Percentiles rank a stretch among this genome's conserved stretches.
These are phyloP conservation scores for Heterohyrax brucei DNA, from an alignment of 2,797 vertebrate genomes.

Conservation along the genomic window DNA sequence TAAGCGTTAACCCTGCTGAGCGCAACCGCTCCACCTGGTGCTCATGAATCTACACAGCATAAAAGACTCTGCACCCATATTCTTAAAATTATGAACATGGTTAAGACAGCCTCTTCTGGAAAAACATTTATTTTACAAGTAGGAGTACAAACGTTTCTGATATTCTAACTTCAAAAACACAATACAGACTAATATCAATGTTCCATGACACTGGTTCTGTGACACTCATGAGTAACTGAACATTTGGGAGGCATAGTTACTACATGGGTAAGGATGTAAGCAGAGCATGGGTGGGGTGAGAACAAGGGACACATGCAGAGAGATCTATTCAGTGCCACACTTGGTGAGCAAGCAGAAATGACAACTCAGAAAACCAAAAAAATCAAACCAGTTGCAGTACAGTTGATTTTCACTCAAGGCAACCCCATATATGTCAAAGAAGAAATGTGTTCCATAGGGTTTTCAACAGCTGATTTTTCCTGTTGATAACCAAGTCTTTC, in stretches of 20 bases:
- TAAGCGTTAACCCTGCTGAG: background rate
- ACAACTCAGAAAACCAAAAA: too few relatives aligned
- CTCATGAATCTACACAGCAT: background rate
- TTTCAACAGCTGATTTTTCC: too few relatives aligned
- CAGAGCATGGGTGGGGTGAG: background rate
- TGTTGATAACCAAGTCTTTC: too few relatives aligned
- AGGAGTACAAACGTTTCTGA: background rate
- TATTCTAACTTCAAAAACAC: background rate
- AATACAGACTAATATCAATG: background rate
- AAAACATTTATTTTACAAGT: background rate
- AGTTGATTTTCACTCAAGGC: too few relatives aligned
- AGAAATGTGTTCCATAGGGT: too few relatives aligned
- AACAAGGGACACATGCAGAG: fast-evolving
- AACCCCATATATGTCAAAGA: too few relatives aligned
- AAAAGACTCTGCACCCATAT: background rate
- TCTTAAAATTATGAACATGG: background rate
- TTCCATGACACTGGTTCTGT: background rate
- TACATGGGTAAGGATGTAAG: fast-evolving
- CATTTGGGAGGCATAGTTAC: background rate
- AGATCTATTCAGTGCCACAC: too few relatives aligned
- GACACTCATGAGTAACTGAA: background rate
- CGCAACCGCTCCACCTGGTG: background rate
- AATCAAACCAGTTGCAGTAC: too few relatives aligned
- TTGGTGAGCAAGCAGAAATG: background rate
- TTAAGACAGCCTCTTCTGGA: background rate